Percentiles rank a stretch among this genome's conserved stretches.
Evolutionary conservation across 2,888 invertebrate species (phyloP).

Genomic region (Cantharis flavilabris): DNA sequence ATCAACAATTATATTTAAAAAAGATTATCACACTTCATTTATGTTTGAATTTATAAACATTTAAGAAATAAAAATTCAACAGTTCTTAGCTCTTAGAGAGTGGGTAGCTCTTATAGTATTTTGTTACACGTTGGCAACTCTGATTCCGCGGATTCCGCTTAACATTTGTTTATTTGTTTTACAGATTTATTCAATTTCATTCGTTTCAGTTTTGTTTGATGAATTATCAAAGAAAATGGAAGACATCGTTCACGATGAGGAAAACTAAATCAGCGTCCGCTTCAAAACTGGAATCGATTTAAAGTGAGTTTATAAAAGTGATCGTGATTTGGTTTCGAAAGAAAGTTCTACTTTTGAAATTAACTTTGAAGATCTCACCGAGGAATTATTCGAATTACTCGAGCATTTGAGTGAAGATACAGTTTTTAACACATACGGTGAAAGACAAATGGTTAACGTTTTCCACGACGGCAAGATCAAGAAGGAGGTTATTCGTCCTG

Average conservation of each 20-base stretch:
- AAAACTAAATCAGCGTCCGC: background rate
- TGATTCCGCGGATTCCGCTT: too few relatives aligned
- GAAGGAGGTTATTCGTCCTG: constrained; percentile 64
- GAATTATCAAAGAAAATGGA: background rate
- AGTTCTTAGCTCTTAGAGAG: too few relatives aligned
- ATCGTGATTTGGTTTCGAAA: constrained; percentile 42
- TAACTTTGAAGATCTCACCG: constrained; percentile 41
- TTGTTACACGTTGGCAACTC: too few relatives aligned
- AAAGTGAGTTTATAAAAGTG: background rate
- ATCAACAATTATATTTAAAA: too few relatives aligned
- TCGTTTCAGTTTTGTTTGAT: too few relatives aligned
- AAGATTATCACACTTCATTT: too few relatives aligned
- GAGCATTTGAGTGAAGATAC: constrained; percentile 52
- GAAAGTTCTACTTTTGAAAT: constrained; percentile 46
- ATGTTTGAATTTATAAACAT: too few relatives aligned
- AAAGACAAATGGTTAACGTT: constrained; percentile 60
- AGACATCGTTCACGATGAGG: background rate
- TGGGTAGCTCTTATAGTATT: too few relatives aligned
- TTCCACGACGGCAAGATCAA: constrained; percentile 61
- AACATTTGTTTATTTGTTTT: too few relatives aligned
- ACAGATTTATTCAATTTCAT: too few relatives aligned
- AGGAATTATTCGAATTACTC: constrained; percentile 38
- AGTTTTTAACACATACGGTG: constrained; percentile 44
- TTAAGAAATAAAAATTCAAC: too few relatives aligned
- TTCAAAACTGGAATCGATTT: background rate